phyloP scores from a whole-genome alignment of 2,797 vertebrate genomes.

The Hoplostethus mediterraneus region DNA sequence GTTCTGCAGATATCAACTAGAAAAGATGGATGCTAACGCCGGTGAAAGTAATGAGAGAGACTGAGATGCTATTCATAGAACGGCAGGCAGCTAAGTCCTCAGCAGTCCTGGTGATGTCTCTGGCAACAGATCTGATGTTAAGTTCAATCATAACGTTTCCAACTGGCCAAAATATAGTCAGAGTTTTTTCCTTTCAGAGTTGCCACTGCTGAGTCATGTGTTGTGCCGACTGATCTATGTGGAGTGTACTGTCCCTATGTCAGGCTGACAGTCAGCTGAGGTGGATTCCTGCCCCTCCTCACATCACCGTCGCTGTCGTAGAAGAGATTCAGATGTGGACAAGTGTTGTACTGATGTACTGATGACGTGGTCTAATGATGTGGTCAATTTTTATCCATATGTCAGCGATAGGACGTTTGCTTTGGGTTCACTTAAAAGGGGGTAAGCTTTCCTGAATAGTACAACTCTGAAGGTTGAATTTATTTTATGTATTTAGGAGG shows the following conservation, averaged over 20 bases:
- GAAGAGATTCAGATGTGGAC: too few relatives aligned
- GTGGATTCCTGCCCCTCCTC: too few relatives aligned
- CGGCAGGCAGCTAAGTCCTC: constrained; percentile 32
- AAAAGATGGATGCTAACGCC: constrained; percentile 29
- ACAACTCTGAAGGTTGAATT: too few relatives aligned
- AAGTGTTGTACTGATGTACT: too few relatives aligned
- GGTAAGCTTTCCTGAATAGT: too few relatives aligned
- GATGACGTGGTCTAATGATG: too few relatives aligned
- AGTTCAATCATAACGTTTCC: constrained; percentile 66
- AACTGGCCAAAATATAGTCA: constrained; percentile 47
- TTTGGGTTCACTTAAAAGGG: too few relatives aligned
- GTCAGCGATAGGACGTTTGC: too few relatives aligned
- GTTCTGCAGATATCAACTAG: not conserved
- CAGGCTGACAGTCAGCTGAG: too few relatives aligned
- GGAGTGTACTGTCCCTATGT: constrained; percentile 15
- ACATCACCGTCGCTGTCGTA: too few relatives aligned
- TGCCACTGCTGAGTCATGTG: constrained; percentile 56
- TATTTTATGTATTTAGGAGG: too few relatives aligned
- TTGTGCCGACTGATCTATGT: constrained; percentile 34
- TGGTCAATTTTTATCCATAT: not conserved
- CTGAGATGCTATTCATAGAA: constrained; percentile 59
- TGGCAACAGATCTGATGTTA: constrained; percentile 64
- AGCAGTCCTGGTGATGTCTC: constrained; percentile 39
- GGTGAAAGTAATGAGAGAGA: constrained; percentile 45
- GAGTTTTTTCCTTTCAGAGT: constrained; percentile 52